These are phyloP conservation scores for Bugula neritina DNA, from an alignment of 2,888 invertebrate genomes.

Conservation along the genomic window DNA sequence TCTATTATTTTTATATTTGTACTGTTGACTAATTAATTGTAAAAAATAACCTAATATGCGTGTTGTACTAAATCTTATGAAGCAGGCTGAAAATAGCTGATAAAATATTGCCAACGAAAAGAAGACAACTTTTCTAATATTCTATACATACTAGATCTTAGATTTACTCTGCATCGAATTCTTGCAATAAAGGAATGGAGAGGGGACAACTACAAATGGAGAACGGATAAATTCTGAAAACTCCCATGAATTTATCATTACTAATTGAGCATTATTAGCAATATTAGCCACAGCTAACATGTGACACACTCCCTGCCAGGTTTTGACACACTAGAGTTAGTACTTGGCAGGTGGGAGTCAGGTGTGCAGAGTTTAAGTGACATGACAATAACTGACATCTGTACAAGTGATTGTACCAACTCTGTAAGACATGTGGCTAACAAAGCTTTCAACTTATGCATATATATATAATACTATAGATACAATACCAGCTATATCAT, in stretches of 20 bases:
- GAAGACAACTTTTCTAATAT: conserved; percentile 83
- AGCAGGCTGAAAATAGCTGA: conserved; percentile 84
- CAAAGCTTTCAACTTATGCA: conserved; percentile 71
- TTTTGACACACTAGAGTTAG: conserved; percentile 57
- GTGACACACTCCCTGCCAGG: conserved; percentile 92
- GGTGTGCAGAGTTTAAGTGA: conserved; percentile 82
- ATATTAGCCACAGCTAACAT: conserved; percentile 89
- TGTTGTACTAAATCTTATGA: too few species aligned
- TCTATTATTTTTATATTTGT: too few species aligned
- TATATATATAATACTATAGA: conserved; percentile 77
- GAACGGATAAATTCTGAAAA: too few species aligned
- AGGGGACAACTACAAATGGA: too few species aligned
- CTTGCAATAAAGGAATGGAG: too few species aligned
- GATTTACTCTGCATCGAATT: too few species aligned
- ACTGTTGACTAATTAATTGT: too few species aligned
- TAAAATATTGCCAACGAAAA: conserved; percentile 92
- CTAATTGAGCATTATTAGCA: conserved; percentile 85
- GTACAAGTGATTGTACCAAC: conserved; percentile 84
- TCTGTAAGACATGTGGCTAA: conserved; percentile 82
- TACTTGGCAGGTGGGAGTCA: too few species aligned
- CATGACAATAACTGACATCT: conserved; percentile 85
- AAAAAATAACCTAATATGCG: too few species aligned
- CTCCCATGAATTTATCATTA: conserved; percentile 90
- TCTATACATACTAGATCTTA: too few species aligned
- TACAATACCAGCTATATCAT: conserved; percentile 86